phyloP scores from a whole-genome alignment of 37 sponge, comb jelly and placozoan species.

The Theonella swinhoei region DNA sequence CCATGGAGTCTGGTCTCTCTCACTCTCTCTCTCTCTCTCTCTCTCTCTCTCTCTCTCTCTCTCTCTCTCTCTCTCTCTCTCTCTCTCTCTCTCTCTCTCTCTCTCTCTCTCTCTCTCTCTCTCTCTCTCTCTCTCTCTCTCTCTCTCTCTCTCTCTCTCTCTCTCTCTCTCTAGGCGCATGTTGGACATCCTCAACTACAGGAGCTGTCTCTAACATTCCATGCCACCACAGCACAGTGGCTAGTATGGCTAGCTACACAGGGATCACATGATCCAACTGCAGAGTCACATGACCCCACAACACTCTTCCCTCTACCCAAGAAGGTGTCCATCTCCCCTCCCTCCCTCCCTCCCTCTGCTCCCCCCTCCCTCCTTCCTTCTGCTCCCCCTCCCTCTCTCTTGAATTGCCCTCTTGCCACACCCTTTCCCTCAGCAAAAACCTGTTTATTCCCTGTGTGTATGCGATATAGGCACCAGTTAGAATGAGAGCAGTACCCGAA shows the following conservation, averaged over 20 bases:
- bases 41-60: no score
- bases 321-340: constrained; percentile 6
- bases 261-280: neutral
- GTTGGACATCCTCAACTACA: constrained; percentile 33
- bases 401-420: no score
- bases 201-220: constrained; percentile 35
- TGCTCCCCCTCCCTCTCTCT: no score
- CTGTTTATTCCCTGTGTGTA: neutral
- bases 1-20: no score
- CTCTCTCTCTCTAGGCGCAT: constrained; percentile 31
- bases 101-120: neutral
- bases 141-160: neutral
- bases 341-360: no score
- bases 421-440: no score
- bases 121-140: constrained; percentile 10
- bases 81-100: neutral
- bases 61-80: no score
- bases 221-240: constrained; percentile 63
- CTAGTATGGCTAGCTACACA: constrained; percentile 35
- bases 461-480: constrained; percentile 20
- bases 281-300: neutral
- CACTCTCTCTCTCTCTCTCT: no score
- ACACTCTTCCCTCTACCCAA: constrained; percentile 32
- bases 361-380: no score
- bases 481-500: constrained; percentile 47